Percentiles rank a stretch among this genome's conserved stretches.
These are phyloP conservation scores for Caranx ignobilis DNA, from an alignment of 2,113 vertebrate genomes.

Conservation along the genomic window DNA sequence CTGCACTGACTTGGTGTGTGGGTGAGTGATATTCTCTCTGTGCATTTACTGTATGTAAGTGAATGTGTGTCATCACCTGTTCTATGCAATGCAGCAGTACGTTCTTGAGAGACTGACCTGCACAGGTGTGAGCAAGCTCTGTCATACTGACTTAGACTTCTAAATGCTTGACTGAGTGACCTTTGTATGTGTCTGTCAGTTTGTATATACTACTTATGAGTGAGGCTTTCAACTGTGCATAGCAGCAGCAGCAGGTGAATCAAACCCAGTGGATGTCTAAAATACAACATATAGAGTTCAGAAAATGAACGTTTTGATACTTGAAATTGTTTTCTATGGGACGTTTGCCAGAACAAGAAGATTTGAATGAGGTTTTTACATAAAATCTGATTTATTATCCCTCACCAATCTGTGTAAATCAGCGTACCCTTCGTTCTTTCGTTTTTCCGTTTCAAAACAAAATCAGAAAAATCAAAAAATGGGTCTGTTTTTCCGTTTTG, in stretches of 20 bases:
- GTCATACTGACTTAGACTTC: slow-evolving; percentile 1
- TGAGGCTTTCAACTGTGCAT: background rate
- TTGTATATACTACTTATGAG: background rate
- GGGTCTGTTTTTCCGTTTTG: too few species aligned
- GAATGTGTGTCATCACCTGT: background rate
- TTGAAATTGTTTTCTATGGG: background rate
- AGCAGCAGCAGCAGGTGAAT: background rate
- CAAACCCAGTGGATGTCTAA: background rate
- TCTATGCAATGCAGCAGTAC: background rate
- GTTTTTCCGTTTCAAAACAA: too few species aligned
- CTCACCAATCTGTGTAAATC: background rate
- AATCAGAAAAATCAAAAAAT: too few species aligned
- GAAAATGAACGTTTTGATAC: background rate
- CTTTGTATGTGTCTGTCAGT: slow-evolving; percentile 10
- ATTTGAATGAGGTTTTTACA: background rate
- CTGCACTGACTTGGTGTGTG: background rate
- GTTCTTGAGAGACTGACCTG: slow-evolving; percentile 10
- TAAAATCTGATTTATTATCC: background rate
- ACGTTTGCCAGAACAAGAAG: background rate
- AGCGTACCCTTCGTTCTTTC: too few species aligned
- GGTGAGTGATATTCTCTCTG: background rate
- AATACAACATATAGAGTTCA: too few species aligned
- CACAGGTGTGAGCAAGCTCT: slow-evolving; percentile 1
- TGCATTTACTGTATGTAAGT: background rate
- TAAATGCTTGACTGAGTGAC: slow-evolving; percentile 2